Evolutionary conservation across 1,140 invertebrate species (phyloP), one percentile per base, ranked within the genome.

Genomic region (Caerostris darwini): DNA sequence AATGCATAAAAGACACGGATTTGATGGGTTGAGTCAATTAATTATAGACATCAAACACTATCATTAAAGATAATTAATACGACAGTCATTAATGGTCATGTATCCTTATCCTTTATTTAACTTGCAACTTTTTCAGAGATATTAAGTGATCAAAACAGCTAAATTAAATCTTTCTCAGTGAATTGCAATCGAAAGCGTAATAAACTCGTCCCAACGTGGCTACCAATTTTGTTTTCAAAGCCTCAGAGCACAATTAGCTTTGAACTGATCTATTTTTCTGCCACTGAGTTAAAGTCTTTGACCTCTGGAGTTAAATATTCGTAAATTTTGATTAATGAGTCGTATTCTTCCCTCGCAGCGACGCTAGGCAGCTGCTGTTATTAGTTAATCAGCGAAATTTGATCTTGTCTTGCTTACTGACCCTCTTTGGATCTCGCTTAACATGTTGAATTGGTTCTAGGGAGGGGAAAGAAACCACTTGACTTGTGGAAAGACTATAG

Each of bases 281-380:
- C 14, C 50, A 77, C 5, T 50, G 71, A 77, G 71, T 50, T 10
- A 77, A 77, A 50, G 34, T 77, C 71, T 53, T 12, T 77, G 71
- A 53, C 71, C 71, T 77, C 34, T 77, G 71, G 5, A 53, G 61
- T 64, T 64, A 77, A 77, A 77, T 12, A 34, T 50, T 77, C 71
- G 3, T 50, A 77, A 77, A 77, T 77, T 77, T 77, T 77, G 71
- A 77, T 77, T 77, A 77, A 77, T 77, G 71, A 53, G 34, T 77
- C 12, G 5, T 12, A 77, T 12, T 19, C 69, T 50, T 77, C 14
- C 50, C 71, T 77, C 12, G 34, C 12, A 77, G 71, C 71, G 10
- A 50, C 69, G 19, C 12, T 50, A 77, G 69, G 50, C 50, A 12
- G 71, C 71, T 50, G 34, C 71, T 10, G 71, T 12, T 50, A 77